These are phyloP conservation scores for Monodelphis domestica DNA, from an alignment of 2,797 vertebrate genomes.

Conservation along the genomic window DNA sequence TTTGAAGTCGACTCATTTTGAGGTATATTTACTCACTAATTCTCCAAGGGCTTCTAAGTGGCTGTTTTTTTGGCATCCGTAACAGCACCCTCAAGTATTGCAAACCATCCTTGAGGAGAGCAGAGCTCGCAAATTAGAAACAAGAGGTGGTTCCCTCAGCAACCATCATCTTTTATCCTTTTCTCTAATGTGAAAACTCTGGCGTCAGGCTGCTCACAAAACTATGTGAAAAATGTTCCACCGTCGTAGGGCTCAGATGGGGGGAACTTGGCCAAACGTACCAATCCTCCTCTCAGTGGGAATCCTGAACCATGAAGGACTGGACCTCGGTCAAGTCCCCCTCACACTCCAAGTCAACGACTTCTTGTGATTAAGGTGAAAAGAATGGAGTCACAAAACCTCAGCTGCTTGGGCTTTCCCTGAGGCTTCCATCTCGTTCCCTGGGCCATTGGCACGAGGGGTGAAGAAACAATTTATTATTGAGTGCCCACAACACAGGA, in stretches of 20 bases:
- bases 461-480: not conserved
- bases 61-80: conserved; percentile 35
- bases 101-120: conserved; percentile 43
- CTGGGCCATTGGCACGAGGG: conserved; percentile 43
- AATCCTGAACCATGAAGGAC: not conserved
- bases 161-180: conserved; percentile 57
- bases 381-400: conserved; percentile 57
- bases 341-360: conserved; percentile 41
- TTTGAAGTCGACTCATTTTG: conserved; percentile 59
- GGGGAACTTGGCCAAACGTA: conserved; percentile 47
- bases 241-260: conserved; percentile 28
- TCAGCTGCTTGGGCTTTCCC: not conserved
- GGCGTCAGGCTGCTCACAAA: conserved; percentile 67
- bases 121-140: conserved; percentile 57
- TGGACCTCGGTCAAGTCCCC: conserved; percentile 56
- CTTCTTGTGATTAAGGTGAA: conserved; percentile 59
- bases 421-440: conserved; percentile 8
- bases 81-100: conserved; percentile 4
- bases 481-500: not conserved
- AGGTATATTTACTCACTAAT: conserved; percentile 61
- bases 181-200: conserved; percentile 62
- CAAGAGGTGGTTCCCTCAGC: conserved; percentile 62
- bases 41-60: conserved; percentile 46
- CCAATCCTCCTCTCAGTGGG: not conserved
- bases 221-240: conserved; percentile 64